A percentile compares a stretch with the other conserved stretches of the same genome.
Evolutionary conservation across 2,113 vertebrate species (phyloP).

Genomic region (Rhabdornis inornatus): DNA sequence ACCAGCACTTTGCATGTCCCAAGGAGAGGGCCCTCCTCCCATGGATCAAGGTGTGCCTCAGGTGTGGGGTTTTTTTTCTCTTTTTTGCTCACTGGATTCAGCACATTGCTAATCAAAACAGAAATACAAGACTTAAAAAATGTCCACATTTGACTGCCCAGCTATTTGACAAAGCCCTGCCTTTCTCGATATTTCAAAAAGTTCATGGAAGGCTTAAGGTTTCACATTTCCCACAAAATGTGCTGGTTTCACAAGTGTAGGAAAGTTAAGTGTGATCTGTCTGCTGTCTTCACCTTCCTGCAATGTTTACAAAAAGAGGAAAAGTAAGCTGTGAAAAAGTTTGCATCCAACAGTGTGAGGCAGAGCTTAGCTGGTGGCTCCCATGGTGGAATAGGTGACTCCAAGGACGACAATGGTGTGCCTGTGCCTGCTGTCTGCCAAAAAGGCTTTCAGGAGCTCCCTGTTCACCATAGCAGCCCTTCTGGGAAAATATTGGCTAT

Average conservation of each 20-base stretch:
- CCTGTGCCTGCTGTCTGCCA: not conserved
- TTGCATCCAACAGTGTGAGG: not conserved
- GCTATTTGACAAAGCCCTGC: not conserved
- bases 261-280: not conserved
- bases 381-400: rapidly evolving
- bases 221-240: not conserved
- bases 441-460: not conserved
- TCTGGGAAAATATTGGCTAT: not conserved
- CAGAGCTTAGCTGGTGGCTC: not conserved
- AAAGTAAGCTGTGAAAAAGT: not conserved
- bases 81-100: not conserved
- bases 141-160: not conserved
- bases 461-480: not conserved
- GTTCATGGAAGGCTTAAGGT: not conserved
- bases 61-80: not conserved
- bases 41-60: not conserved
- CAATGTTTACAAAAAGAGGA: not conserved
- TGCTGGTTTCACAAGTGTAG: not conserved
- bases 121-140: not conserved
- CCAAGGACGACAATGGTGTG: not conserved
- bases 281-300: not conserved
- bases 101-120: not conserved
- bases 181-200: not conserved
- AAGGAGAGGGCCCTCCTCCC: not conserved
- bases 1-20: not conserved